Evolutionary conservation across 2,888 invertebrate genomes (phyloP), one percentile per base, ranked within the genome.

Genomic region (Tortrix viridana): DNA sequence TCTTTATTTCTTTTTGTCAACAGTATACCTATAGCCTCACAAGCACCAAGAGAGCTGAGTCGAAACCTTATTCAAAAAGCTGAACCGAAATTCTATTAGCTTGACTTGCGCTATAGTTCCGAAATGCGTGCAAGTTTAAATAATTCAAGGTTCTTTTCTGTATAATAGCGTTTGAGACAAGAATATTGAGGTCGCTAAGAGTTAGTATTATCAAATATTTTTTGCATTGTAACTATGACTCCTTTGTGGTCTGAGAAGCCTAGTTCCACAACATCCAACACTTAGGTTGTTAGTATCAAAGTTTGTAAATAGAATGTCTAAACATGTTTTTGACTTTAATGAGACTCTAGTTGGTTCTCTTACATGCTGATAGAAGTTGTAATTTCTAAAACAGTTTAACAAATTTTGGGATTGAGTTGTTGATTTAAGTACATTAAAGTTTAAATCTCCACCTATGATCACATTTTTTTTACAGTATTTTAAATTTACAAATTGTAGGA

Each of bases 231-330:
- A 3, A 48, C 48, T 16, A 48, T n/a, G 4, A 66, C 44, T 14
- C 65, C 68, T 44, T 59, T 65, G 26, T 68, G 68, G 49, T 68
- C 66, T 9, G 59, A 62, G n/a, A 69, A 57, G 5, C 66, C 68
- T 22, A 53, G 61, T 5, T 69, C 65, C 5, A 55, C 16, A 9
- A 65, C 60, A n/a, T 12, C 6, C 6, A 18, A 54, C 38, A 3
- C 32, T n/a, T 1, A 14, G 7, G 14, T 22, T 46, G 14, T 41
- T 18, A 9, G 20, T 18, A 7, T 41, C 57, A 47, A 65, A 65
- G 22, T 71, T 71, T 16, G 66, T 64, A 43, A 69, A 69, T 12
- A 69, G 5, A 14, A 71, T 20, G 38, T 71, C 69, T 2, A 69
- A 37, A 26, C 68, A 69, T n/a, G 65, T 58, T 5, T 64, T 38